Evolutionary conservation across 2,113 vertebrate genomes (phyloP).

Genomic region (Pomatorhinus ruficollis): DNA sequence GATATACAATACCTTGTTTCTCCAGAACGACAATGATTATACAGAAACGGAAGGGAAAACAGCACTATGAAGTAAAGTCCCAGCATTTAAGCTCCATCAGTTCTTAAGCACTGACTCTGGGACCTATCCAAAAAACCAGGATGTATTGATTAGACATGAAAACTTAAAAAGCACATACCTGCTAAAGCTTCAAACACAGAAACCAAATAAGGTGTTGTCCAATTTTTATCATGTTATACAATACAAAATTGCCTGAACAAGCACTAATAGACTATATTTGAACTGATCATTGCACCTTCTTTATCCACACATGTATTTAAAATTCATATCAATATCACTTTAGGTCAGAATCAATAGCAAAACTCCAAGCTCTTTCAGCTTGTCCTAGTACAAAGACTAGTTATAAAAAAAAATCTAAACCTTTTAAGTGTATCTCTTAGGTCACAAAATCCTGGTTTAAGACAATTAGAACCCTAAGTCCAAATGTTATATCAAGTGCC

Average conservation of each 20-base stretch:
- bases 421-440: not conserved
- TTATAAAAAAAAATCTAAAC: not conserved
- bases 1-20: slow-evolving; percentile 14
- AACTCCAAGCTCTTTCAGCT: not conserved
- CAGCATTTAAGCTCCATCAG: slow-evolving; percentile 25
- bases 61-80: not conserved
- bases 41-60: slow-evolving; percentile 4
- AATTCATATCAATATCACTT: slow-evolving; percentile 36
- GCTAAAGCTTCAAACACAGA: not conserved
- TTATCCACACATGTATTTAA: not conserved
- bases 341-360: slow-evolving; percentile 23
- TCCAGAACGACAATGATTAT: slow-evolving; percentile 25
- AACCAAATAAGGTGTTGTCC: not conserved
- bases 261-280: not conserved
- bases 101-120: not conserved
- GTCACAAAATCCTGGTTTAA: not conserved
- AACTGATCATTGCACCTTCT: slow-evolving; percentile 3
- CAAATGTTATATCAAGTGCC: not conserved
- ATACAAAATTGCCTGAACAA: slow-evolving; percentile 30
- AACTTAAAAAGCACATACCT: not conserved
- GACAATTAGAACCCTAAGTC: not conserved
- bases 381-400: not conserved
- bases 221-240: slow-evolving; percentile 17
- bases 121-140: not conserved
- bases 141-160: slow-evolving; percentile 27